These are phyloP conservation scores for Drosophila diplacantha DNA, from an alignment of 2,888 invertebrate genomes.

Conservation along the genomic window DNA sequence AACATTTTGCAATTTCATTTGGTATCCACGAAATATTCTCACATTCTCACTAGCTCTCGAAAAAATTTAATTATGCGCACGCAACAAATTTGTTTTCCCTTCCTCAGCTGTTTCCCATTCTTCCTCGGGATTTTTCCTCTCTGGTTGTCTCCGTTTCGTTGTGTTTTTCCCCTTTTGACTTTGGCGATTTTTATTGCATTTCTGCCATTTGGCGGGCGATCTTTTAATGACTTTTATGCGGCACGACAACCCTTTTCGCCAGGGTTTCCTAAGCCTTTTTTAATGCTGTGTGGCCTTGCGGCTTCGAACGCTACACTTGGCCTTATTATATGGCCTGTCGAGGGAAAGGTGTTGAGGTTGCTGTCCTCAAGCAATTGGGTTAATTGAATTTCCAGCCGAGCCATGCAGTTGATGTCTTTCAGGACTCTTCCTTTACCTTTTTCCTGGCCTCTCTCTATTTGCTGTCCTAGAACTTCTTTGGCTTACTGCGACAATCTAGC, in stretches of 20 bases:
- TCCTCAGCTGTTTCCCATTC: constrained; percentile 21
- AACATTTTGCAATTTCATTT: constrained; percentile 60
- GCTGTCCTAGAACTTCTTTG: constrained; percentile 1
- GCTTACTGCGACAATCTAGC: constrained; percentile 44
- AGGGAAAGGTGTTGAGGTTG: constrained; percentile 25
- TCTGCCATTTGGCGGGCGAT: constrained; percentile 43
- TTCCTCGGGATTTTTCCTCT: constrained; percentile 19
- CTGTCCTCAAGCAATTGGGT: constrained; percentile 56
- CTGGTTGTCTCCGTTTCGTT: constrained; percentile 11
- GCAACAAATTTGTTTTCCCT: constrained; percentile 49
- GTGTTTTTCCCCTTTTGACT: constrained; percentile 20
- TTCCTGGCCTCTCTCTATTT: background rate
- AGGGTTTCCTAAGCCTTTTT: constrained; percentile 46
- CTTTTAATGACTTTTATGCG: constrained; percentile 49
- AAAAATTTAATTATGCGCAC: constrained; percentile 64
- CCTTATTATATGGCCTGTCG: constrained; percentile 22
- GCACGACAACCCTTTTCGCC: constrained; percentile 40
- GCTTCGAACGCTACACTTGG: constrained; percentile 7
- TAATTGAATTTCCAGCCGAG: constrained; percentile 68
- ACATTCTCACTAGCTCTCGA: constrained; percentile 40
- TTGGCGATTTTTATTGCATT: constrained; percentile 59
- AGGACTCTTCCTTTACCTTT: background rate
- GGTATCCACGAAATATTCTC: constrained; percentile 53
- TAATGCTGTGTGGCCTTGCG: constrained; percentile 54
- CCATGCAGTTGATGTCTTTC: constrained; percentile 17